Evolutionary conservation across 2,113 vertebrate species (phyloP).

Genomic region (Lasiurus borealis): DNA sequence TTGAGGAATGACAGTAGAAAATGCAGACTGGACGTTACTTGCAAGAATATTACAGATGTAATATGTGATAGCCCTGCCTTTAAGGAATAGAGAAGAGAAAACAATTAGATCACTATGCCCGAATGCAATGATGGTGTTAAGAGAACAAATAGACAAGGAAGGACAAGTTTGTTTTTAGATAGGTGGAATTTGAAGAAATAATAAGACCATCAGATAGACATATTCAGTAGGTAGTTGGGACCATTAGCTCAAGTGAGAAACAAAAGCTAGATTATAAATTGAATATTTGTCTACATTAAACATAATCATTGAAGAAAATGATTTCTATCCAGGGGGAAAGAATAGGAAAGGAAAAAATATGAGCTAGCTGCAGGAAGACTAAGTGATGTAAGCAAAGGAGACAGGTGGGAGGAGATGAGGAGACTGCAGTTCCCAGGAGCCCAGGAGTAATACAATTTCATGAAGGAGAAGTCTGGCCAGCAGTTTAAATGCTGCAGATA

Average conservation of each 20-base stretch:
- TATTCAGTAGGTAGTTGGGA: neutral
- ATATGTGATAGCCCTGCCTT: neutral
- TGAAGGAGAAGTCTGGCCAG: neutral
- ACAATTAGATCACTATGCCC: neutral
- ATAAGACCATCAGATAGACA: neutral
- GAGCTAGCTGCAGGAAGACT: neutral
- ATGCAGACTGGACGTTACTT: neutral
- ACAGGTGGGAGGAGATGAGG: neutral
- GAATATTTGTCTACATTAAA: neutral
- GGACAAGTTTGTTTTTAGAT: neutral
- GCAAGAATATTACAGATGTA: neutral
- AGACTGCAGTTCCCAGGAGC: neutral
- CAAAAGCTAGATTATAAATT: conserved; percentile 27
- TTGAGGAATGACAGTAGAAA: neutral
- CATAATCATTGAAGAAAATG: neutral
- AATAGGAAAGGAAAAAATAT: neutral
- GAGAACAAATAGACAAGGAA: neutral
- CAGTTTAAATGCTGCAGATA: neutral
- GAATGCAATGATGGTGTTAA: neutral
- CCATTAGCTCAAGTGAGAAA: neutral
- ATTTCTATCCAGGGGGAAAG: neutral
- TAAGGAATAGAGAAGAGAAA: neutral
- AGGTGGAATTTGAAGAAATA: conserved; percentile 17
- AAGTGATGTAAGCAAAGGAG: neutral
- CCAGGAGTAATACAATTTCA: neutral